phyloP scores from a whole-genome alignment of 2,888 invertebrate genomes.

The Harpalus rufipes region DNA sequence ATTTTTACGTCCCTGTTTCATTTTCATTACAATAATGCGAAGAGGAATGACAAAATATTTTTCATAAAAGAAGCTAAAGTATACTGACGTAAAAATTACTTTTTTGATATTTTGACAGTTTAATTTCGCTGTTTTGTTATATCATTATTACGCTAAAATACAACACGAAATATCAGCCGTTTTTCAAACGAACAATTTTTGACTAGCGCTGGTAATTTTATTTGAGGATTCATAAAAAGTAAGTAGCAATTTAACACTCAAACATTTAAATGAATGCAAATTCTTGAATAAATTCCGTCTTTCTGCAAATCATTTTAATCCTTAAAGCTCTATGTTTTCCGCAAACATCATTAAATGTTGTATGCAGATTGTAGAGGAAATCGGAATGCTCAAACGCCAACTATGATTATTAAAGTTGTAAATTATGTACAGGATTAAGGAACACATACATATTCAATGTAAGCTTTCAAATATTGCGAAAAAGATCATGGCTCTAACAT shows the following conservation, averaged over 20 bases:
- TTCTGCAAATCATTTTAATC: conserved; percentile 3
- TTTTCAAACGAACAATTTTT: neutral
- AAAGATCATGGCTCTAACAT: too few relatives aligned
- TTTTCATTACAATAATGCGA: neutral
- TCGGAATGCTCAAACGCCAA: neutral
- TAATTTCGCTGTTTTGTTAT: neutral
- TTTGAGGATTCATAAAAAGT: neutral
- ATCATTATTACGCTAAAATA: neutral
- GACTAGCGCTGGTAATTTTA: neutral
- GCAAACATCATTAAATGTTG: neutral
- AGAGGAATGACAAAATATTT: neutral
- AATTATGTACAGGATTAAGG: neutral
- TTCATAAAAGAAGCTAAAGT: neutral
- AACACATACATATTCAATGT: neutral
- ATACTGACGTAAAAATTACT: neutral
- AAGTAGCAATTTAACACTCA: neutral
- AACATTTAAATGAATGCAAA: conserved; percentile 6
- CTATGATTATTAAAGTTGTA: neutral
- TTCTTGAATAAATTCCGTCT: neutral
- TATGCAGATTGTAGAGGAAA: neutral
- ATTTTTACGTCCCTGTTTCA: neutral
- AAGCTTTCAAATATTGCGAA: too few relatives aligned
- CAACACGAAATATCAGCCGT: neutral
- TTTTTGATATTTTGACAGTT: neutral
- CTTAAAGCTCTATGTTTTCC: neutral